Evolutionary conservation across 1,140 invertebrate genomes (phyloP).

Genomic region (Coptotermes formosanus): DNA sequence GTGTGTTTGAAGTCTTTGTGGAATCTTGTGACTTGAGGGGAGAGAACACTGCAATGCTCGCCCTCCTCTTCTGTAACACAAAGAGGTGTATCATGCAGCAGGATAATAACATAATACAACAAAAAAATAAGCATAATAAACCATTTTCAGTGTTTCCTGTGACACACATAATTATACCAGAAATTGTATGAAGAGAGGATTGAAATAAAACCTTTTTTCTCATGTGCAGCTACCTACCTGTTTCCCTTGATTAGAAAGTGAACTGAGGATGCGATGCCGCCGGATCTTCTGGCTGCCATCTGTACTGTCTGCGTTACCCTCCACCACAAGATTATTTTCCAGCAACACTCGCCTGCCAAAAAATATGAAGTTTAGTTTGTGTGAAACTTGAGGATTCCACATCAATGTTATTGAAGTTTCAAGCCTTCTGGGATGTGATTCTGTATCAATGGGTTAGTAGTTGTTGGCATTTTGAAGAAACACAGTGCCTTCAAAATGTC

Average conservation of each 20-base stretch:
- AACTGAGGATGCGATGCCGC: neutral
- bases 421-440: no score
- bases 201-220: neutral
- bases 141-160: neutral
- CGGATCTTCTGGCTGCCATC: neutral
- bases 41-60: neutral
- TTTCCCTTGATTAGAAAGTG: neutral
- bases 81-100: neutral
- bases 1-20: neutral
- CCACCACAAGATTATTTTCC: neutral
- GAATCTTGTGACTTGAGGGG: neutral
- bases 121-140: neutral
- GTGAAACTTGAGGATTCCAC: no score
- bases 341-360: neutral
- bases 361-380: no score
- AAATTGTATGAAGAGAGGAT: neutral
- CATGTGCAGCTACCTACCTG: neutral
- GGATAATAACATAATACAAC: neutral
- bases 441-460: no score
- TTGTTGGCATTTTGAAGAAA: no score
- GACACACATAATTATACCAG: no score
- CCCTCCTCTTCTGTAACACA: neutral
- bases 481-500: no score
- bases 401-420: no score
- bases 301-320: neutral